Conservation (phyloP, 2,888 invertebrate genomes). For the Apodemia hepburni region DNA sequence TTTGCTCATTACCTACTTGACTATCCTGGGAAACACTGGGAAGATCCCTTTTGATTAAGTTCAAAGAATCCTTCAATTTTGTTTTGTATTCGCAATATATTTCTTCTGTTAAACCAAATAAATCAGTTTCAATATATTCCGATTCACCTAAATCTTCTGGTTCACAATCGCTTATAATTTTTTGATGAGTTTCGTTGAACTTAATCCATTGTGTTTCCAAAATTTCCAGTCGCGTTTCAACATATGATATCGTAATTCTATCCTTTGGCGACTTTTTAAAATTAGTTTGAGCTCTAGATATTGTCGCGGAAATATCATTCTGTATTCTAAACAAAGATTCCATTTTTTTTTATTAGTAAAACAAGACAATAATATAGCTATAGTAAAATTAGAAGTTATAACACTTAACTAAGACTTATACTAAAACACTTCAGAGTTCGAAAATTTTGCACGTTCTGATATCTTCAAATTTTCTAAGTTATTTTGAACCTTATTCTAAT, state of each 20-base stretch:
- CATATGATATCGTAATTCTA: slow-evolving; percentile 20
- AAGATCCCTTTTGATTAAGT: not conserved
- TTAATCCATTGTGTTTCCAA: slow-evolving; percentile 23
- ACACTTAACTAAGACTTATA: not conserved
- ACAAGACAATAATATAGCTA: not conserved
- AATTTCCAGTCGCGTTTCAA: slow-evolving; percentile 22
- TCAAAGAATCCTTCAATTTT: slow-evolving; percentile 19
- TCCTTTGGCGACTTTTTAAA: slow-evolving; percentile 22
- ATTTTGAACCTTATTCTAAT: not conserved
- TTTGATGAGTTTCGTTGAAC: slow-evolving; percentile 20
- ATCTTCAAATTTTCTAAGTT: slow-evolving; percentile 1
- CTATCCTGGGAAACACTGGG: not conserved
- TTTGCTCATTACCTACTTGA: slow-evolving; percentile 9
- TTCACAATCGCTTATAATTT: slow-evolving; percentile 10
- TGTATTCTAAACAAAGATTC: slow-evolving; percentile 2
- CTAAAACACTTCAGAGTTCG: too few species aligned
- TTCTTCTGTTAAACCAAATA: slow-evolving; percentile 21
- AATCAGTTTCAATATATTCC: slow-evolving; percentile 19
- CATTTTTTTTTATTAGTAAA: not conserved
- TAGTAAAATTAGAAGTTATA: not conserved
- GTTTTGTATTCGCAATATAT: slow-evolving; percentile 20
- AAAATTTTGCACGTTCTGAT: not conserved
- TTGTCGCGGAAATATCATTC: slow-evolving; percentile 3
- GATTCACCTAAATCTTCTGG: slow-evolving; percentile 8
- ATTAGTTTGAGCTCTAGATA: slow-evolving; percentile 7